These are phyloP conservation scores for Drosophila kohkoa DNA, from an alignment of 1,140 invertebrate genomes.

Conservation along the genomic window DNA sequence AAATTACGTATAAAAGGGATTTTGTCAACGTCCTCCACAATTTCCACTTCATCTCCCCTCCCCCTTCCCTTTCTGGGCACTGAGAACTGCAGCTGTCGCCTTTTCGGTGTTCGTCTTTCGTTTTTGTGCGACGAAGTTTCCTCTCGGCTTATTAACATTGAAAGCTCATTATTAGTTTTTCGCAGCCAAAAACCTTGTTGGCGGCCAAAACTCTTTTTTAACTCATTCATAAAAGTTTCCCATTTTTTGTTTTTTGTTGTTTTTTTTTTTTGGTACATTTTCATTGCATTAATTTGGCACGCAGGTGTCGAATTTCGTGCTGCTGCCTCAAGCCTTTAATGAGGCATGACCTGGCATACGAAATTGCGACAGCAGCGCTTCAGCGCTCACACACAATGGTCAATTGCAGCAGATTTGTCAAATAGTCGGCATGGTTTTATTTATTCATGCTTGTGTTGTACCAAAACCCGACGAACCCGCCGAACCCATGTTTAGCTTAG, in stretches of 20 bases:
- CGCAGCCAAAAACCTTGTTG: constrained; percentile 11
- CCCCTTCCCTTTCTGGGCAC: not conserved
- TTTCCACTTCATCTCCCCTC: too few species aligned
- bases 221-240: constrained; percentile 75
- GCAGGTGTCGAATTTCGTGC: constrained; percentile 68
- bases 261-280: constrained; percentile 52
- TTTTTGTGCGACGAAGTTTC: constrained; percentile 17
- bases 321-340: constrained; percentile 57
- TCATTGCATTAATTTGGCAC: constrained; percentile 76
- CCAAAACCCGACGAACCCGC: not conserved
- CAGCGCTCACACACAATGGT: constrained; percentile 19
- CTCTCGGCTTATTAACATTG: constrained; percentile 77
- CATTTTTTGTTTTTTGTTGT: too few species aligned
- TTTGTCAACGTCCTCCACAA: constrained; percentile 33
- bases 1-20: constrained; percentile 77
- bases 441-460: constrained; percentile 24
- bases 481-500: constrained; percentile 67
- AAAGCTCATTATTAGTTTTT: constrained; percentile 82
- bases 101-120: constrained; percentile 14
- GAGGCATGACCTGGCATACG: constrained; percentile 51
- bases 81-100: constrained; percentile 68
- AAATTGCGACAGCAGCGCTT: constrained; percentile 26
- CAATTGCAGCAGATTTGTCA: constrained; percentile 76
- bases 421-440: constrained; percentile 69
- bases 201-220: constrained; percentile 42